Evolutionary conservation across 2,797 vertebrate species (phyloP).

Genomic region (Synanceia verrucosa): DNA sequence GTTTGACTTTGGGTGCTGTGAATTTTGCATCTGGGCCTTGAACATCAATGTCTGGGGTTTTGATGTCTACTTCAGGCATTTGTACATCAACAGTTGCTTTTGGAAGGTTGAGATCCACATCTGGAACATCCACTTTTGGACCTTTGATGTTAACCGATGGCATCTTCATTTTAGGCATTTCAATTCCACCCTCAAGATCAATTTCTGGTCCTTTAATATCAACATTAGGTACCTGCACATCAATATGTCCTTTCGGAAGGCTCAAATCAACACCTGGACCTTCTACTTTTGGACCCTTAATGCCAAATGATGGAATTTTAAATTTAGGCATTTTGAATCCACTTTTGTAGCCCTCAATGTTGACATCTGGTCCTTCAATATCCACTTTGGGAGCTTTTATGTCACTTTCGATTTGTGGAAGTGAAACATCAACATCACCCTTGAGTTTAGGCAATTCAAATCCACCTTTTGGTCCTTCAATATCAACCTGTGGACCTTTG

Average conservation of each 20-base stretch:
- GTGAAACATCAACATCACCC: slow-evolving; percentile 21
- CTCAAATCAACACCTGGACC: neutral
- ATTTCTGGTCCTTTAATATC: slow-evolving; percentile 25
- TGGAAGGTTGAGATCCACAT: slow-evolving; percentile 51
- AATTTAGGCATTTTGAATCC: slow-evolving; percentile 10
- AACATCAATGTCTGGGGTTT: slow-evolving; percentile 21
- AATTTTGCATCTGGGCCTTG: neutral
- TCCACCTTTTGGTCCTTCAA: slow-evolving; percentile 1
- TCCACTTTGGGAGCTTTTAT: slow-evolving; percentile 10
- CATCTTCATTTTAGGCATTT: slow-evolving; percentile 13
- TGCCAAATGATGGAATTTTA: slow-evolving; percentile 41
- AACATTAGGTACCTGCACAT: neutral
- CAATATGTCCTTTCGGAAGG: neutral
- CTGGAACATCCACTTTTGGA: slow-evolving; percentile 37
- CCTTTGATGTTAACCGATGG: neutral
- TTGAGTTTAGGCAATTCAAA: slow-evolving; percentile 14
- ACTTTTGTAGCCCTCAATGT: neutral
- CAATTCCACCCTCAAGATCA: neutral
- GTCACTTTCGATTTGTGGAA: slow-evolving; percentile 51
- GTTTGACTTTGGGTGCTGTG: neutral
- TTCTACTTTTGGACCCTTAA: neutral
- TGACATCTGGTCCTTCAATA: slow-evolving; percentile 1
- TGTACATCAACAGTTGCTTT: neutral
- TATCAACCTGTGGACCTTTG: neutral
- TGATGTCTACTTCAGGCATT: slow-evolving; percentile 25